Base-by-base conservation (phyloP, 2,113 vertebrate genomes). In the Cepphus grylle region DNA sequence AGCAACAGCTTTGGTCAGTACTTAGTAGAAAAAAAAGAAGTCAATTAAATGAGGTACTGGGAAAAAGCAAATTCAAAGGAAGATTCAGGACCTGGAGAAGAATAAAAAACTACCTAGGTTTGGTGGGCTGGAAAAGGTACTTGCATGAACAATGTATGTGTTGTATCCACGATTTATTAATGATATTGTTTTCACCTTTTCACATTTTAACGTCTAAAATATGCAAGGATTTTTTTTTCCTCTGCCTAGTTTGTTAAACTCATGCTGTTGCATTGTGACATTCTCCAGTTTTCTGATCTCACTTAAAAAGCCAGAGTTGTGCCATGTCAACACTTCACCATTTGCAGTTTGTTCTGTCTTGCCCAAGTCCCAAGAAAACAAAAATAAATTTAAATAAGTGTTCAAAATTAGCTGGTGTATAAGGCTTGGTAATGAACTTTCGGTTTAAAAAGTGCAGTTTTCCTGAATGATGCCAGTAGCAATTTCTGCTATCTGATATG, bases 391-490 rank as follows among this genome's bases (percentile, higher is more conserved):
- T 74, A 38, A 89, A 61, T 70, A 50, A 53, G 9, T 67, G n/a
- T n/a, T 87, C 36, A 92, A 79, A 89, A 76, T 49, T 40, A 91
- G 14, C 23, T 69, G 19, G 17, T 86, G 11, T 29, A 12, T 49
- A 50, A 79, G 15, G 34, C 22, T 65, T 45, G 4, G 6, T 77
- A 45, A 83, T 74, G 55, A 71, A 62, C 26, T 86, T 83, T 6
- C 5, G 40, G 13, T 73, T 93, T 73, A 85, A 95, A 95, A 95
- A 96, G 77, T 27, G n/a, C 59, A 58, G 20, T 80, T 95, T 70
- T 88, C 59, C n/a, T 94, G 23, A 94, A 77, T 72, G 29, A 74
- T 94, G 43, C 15, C 84, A 92, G 19, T 47, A 89, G 42, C 72
- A 56, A 15, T 52, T 90, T 85, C 73, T 86, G 71, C 81, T 89